Conservation (phyloP, 2,113 vertebrate genomes). For the Phylloscopus trochilus region DNA sequence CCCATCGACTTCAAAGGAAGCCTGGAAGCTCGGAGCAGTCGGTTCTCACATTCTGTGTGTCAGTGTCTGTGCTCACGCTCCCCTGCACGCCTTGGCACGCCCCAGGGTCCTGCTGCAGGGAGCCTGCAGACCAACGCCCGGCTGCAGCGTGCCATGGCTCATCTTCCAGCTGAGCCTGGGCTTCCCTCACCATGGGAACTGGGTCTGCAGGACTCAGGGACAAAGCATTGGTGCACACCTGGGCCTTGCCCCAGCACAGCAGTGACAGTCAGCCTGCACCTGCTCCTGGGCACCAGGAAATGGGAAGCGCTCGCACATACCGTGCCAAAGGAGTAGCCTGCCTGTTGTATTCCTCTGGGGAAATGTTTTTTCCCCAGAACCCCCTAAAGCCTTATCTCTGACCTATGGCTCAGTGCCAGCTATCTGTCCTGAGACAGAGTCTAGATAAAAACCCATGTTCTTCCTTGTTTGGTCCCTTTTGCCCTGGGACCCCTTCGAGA, state of each 20-base stretch:
- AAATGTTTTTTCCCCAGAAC: too few relatives aligned
- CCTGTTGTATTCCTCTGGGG: too few relatives aligned
- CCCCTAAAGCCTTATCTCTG: too few relatives aligned
- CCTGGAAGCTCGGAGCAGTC: background rate
- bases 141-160: background rate
- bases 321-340: background rate
- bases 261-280: background rate
- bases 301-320: background rate
- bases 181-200: background rate
- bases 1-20: slow-evolving; percentile 47
- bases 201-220: background rate
- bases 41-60: slow-evolving; percentile 9
- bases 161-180: background rate
- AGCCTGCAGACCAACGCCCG: background rate
- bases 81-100: background rate
- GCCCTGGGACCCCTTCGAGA: too few relatives aligned
- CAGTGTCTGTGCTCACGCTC: background rate
- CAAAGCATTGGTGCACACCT: background rate
- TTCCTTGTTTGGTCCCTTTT: too few relatives aligned
- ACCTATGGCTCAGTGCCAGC: too few relatives aligned
- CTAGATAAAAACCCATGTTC: too few relatives aligned
- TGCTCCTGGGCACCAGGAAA: background rate
- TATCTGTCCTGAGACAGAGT: too few relatives aligned
- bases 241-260: background rate
- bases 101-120: background rate